These are phyloP conservation scores for Anodontia alba DNA, from an alignment of 2,888 invertebrate species.

Conservation along the genomic window DNA sequence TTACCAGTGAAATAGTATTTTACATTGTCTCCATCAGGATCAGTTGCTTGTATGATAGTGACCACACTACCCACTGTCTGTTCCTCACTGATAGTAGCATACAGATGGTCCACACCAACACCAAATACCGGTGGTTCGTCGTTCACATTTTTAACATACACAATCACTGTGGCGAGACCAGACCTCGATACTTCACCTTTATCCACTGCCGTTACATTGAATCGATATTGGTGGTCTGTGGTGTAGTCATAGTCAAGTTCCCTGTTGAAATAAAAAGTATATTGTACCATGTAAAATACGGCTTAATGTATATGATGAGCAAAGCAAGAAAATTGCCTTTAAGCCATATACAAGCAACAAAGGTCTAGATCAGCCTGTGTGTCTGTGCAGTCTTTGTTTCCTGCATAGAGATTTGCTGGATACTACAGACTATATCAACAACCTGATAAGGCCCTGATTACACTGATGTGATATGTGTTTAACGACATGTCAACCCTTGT, in stretches of 20 bases:
- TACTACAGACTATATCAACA: no score
- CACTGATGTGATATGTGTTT: no score
- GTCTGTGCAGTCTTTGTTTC: no score
- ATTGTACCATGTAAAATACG: no score
- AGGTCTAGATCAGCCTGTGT: no score
- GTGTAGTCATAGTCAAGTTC: slow-evolving; percentile 81
- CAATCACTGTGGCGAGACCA: slow-evolving; percentile 96
- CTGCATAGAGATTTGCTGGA: no score
- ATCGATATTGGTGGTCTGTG: slow-evolving; percentile 89
- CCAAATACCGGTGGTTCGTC: slow-evolving; percentile 93
- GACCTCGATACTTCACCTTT: slow-evolving; percentile 97
- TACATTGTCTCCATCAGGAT: slow-evolving; percentile 98
- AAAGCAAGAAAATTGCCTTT: neutral
- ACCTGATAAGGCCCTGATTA: no score
- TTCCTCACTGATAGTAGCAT: slow-evolving; percentile 73
- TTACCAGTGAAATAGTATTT: slow-evolving; percentile 89
- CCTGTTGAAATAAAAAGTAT: slow-evolving; percentile 57
- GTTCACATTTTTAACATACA: slow-evolving; percentile 99
- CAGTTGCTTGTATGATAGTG: slow-evolving; percentile 98
- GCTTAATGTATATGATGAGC: no score
- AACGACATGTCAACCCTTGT: no score
- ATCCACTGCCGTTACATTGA: slow-evolving; percentile 96
- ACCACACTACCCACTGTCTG: slow-evolving; percentile 91
- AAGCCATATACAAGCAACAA: neutral
- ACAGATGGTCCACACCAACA: slow-evolving; percentile 58